Evolutionary conservation across 1,140 invertebrate species (phyloP), one percentile per base, ranked within the genome.

Genomic region (Leptopilina boulardi): DNA sequence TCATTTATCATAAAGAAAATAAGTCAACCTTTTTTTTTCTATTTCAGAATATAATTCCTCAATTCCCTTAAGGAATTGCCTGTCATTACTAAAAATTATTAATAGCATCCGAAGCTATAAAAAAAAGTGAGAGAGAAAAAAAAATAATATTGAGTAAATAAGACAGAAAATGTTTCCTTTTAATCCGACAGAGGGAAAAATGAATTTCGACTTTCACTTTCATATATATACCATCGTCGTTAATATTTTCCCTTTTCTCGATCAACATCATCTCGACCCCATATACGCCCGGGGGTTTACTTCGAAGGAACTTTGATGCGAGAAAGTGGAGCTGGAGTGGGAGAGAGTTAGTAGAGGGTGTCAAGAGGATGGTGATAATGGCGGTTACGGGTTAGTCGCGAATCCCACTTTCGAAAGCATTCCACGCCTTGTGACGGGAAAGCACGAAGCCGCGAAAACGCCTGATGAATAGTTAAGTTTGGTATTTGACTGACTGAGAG

Each of bases 401-500:
- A 75, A 70, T 84, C 77, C 79, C 82, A 81, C 82, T 86, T 85
- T 77, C 59, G 79, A 78, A 84, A 71, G 83, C 84, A 82, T 83
- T 81, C 76, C 85, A 80, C 80, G 81, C 76, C 38, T 76, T 74
- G 78, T 77, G 82, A 84, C 79, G 83, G 77, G 82, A 82, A 81
- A 82, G 80, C 79, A 86, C 74, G 82, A 84, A 87, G 80, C 80
- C 83, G 76, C 79, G 84, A 82, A 86, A 86, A 87, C 84, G 82
- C 81, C 70, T 73, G 80, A 83, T 85, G 87, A 88, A 87, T 87
- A 87, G 83, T 86, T 84, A 87, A 87, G 74, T 77, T 80, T 74
- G 47, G 42, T 71, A 72, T 78, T 79, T 82, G 76, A 79, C 80
- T 79, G 73, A 77, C 80, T 79, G 73, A 77, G 75, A 73, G 77